phyloP scores from a whole-genome alignment of 2,888 invertebrate species.

The Torymus auratus region DNA sequence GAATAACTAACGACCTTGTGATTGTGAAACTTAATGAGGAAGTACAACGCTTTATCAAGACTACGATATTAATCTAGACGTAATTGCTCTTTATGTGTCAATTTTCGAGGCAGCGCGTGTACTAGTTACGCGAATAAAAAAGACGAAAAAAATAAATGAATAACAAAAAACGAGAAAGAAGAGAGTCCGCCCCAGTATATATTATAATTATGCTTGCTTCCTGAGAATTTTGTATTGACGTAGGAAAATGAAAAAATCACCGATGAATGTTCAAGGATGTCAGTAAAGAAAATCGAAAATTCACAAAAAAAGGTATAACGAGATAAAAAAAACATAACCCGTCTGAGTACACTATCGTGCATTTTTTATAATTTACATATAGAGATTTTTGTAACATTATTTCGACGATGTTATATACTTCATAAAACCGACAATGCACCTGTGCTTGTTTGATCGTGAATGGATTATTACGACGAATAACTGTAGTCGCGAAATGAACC shows the following conservation, averaged over 20 bases:
- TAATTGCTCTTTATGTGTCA: slow-evolving; percentile 45
- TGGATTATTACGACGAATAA: slow-evolving; percentile 14
- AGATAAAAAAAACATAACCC: slow-evolving; percentile 58
- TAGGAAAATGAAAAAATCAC: slow-evolving; percentile 35
- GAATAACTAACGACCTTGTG: slow-evolving; percentile 50
- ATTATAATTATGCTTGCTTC: slow-evolving; percentile 45
- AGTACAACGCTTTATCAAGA: slow-evolving; percentile 56
- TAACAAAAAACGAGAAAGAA: too few species aligned
- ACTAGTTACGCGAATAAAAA: slow-evolving; percentile 20
- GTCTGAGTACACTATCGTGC: slow-evolving; percentile 30
- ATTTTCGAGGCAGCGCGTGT: slow-evolving; percentile 51
- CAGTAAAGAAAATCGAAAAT: slow-evolving; percentile 37
- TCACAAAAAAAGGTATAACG: slow-evolving; percentile 13
- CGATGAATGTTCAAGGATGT: slow-evolving; percentile 38
- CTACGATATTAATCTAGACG: slow-evolving; percentile 54
- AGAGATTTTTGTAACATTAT: slow-evolving; percentile 47
- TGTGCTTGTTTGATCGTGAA: slow-evolving; percentile 35
- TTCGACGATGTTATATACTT: slow-evolving; percentile 21
- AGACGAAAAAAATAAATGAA: neutral
- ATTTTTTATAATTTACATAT: slow-evolving; percentile 57
- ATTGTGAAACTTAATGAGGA: slow-evolving; percentile 56
- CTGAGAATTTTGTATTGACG: slow-evolving; percentile 41
- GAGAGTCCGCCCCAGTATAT: slow-evolving; percentile 52
- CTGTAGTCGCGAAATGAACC: slow-evolving; percentile 37
- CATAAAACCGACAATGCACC: slow-evolving; percentile 48